Evolutionary conservation across 2,797 vertebrate genomes (phyloP).

Genomic region (Melanotaenia pygmaea): DNA sequence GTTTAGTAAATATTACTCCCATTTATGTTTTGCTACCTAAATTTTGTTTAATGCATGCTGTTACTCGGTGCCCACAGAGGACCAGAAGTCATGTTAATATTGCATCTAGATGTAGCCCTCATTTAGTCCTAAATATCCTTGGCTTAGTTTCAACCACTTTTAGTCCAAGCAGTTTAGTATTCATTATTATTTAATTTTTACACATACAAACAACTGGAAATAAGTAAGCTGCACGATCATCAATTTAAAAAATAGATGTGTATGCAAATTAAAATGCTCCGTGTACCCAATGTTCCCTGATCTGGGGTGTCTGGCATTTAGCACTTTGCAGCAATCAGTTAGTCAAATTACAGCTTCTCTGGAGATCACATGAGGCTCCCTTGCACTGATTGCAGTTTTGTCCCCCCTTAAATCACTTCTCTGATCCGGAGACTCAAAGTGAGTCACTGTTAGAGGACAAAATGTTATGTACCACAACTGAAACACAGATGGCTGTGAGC

Average conservation of each 20-base stretch:
- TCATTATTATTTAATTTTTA: too few species aligned
- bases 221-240: too few species aligned
- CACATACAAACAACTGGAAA: too few species aligned
- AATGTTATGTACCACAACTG: slow-evolving; percentile 75
- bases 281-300: slow-evolving; percentile 7
- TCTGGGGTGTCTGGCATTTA: slow-evolving; percentile 38
- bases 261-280: slow-evolving; percentile 12
- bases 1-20: background rate
- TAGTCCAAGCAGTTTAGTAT: too few species aligned
- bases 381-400: slow-evolving; percentile 21
- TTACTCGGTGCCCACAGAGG: too few species aligned
- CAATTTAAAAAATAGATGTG: background rate
- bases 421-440: slow-evolving; percentile 47
- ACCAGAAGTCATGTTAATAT: too few species aligned
- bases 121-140: too few species aligned
- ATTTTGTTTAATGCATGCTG: too few species aligned
- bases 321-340: slow-evolving; percentile 28
- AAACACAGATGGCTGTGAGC: slow-evolving; percentile 81
- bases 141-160: too few species aligned
- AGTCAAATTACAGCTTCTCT: slow-evolving; percentile 37
- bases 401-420: slow-evolving; percentile 17
- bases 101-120: too few species aligned
- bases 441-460: slow-evolving; percentile 75
- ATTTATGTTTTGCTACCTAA: too few species aligned
- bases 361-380: slow-evolving; percentile 17